Base-by-base conservation (phyloP, 2,113 vertebrate genomes). In the Aramus guarauna region DNA sequence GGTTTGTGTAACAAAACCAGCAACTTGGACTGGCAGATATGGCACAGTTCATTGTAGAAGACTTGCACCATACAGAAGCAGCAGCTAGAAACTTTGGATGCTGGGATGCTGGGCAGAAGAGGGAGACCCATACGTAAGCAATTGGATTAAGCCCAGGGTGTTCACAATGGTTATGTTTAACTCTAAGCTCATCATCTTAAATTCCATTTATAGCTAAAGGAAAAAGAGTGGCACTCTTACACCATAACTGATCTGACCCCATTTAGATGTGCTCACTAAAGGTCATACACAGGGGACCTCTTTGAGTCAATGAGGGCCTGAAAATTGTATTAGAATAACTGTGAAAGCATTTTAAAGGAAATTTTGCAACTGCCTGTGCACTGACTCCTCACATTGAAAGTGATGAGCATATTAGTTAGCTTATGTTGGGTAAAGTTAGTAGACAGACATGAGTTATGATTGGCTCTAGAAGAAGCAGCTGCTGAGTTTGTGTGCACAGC, bases 231-330 rank as follows among this genome's bases (percentile, higher is more conserved):
- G 12, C 43, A 73, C 5, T 93, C 62, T 60, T 60, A 82, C 16
- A 30, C 16, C 34, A 22, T 43, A 72, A 60, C 23, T 30, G 34
- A 50, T 92, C 45, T 83, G 56, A 80, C 30, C 63, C 50, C 73
- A 88, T 97, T 96, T 80, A 90, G 85, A 83, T 58, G 41, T 88
- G 9, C 11, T 94, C 30, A 45, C 92, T 94, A 93, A 85, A 83
- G 45, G 34, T 92, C 66, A 53, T 66, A 83, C 71, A 73, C 72
- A 88, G 53, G 71, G 58, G 75, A 34, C 23, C 8, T 68, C 63
- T 92, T n/a, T 69, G 63, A 92, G 50, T 76, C 62, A 96, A 66
- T 79, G 45, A 93, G 30, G 29, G 45, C 8, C 71, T 86, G 22
- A n/a, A 91, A 91, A 84, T 74, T 84, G 34, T 47, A 27, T 59